phyloP scores from a whole-genome alignment of 2,888 invertebrate genomes.

The Thera obeliscata region DNA sequence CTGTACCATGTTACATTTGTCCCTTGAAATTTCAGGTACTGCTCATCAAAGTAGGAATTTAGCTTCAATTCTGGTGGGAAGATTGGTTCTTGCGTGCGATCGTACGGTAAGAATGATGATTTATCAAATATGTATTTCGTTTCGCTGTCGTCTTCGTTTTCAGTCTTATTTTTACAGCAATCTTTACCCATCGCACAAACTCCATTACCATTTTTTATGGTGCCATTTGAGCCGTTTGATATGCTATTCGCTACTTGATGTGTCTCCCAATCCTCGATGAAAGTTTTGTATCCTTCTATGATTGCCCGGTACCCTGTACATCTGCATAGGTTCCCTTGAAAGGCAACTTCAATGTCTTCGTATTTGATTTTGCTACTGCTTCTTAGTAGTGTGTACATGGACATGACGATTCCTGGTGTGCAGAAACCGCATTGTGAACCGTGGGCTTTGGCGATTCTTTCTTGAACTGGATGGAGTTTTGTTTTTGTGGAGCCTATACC shows the following conservation, averaged over 20 bases:
- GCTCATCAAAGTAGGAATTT: conserved; percentile 83
- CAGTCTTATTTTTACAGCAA: conserved; percentile 85
- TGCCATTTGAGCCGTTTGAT: conserved; percentile 34
- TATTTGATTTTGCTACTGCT: conserved; percentile 72
- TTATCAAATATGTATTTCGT: conserved; percentile 84
- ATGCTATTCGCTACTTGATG: conserved; percentile 59
- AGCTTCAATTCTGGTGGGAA: conserved; percentile 92
- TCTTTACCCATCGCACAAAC: conserved; percentile 86
- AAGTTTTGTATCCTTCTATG: conserved; percentile 91
- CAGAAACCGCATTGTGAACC: conserved; percentile 96
- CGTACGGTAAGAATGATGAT: conserved; percentile 87
- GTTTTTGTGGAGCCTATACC: conserved; percentile 91
- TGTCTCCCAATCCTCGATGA: conserved; percentile 89
- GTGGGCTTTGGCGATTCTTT: conserved; percentile 91
- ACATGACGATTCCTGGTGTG: conserved; percentile 96
- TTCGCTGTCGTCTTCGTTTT: conserved; percentile 68
- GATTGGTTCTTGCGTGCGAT: conserved; percentile 91
- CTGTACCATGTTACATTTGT: conserved; percentile 87
- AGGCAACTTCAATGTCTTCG: conserved; percentile 89
- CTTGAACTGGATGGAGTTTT: conserved; percentile 91
- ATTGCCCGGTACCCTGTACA: conserved; percentile 95
- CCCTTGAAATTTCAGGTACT: conserved; percentile 79
- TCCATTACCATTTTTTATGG: conserved; percentile 44
- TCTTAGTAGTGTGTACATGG: conserved; percentile 92
- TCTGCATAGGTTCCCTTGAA: conserved; percentile 91